phyloP scores from a whole-genome alignment of 1,140 invertebrate species.

The Lepidurus apus region DNA sequence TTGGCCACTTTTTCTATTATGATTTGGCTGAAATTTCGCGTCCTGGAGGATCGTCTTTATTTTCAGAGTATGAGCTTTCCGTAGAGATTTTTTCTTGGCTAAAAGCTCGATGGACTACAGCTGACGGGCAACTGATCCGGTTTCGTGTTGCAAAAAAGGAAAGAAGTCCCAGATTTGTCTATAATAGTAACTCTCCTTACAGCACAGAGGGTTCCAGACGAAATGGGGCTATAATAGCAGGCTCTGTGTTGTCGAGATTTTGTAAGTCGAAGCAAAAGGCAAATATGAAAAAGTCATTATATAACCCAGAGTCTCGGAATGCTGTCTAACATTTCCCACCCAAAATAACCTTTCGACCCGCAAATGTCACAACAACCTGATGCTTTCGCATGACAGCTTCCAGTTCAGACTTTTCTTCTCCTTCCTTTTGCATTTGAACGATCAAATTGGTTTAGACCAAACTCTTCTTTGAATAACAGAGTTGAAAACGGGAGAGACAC shows the following conservation, averaged over 20 bases:
- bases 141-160: no score
- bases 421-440: neutral
- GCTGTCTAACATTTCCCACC: neutral
- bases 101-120: no score
- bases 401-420: neutral
- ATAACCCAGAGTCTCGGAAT: constrained; percentile 3
- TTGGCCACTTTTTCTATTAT: neutral
- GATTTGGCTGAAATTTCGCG: no score
- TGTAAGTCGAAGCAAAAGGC: neutral
- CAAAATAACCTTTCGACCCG: constrained; percentile 21
- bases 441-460: neutral
- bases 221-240: neutral
- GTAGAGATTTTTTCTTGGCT: no score
- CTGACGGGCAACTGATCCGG: no score
- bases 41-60: no score
- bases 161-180: no score
- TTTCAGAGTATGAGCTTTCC: no score
- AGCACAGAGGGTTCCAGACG: no score
- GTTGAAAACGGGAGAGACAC: no score
- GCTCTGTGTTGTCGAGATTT: constrained; percentile 11
- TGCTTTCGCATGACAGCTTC: neutral
- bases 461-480: neutral
- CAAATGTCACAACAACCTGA: constrained; percentile 7
- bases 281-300: constrained; percentile 20
- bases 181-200: no score